Evolutionary conservation across 2,113 vertebrate species (phyloP).

Genomic region (Cichladusa arquata): DNA sequence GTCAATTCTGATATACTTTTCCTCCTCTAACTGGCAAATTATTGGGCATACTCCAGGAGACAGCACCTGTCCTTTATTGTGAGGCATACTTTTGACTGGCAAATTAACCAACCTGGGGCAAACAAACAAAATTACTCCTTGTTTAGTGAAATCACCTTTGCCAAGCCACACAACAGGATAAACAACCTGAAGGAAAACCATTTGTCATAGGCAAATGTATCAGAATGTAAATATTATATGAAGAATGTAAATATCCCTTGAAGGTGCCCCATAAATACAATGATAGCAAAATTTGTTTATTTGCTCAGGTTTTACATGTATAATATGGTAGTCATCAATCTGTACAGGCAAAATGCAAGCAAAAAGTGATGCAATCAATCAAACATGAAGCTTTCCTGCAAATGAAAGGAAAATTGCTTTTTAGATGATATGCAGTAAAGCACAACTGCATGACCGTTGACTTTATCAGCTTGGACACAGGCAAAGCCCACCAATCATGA

Average conservation of each 20-base stretch:
- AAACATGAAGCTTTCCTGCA: background rate
- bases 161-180: background rate
- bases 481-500: background rate
- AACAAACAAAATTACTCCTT: background rate
- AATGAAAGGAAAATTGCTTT: constrained; percentile 1
- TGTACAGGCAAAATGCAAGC: constrained; percentile 5
- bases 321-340: background rate
- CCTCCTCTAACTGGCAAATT: background rate
- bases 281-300: background rate
- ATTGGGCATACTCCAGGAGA: background rate
- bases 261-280: constrained; percentile 14
- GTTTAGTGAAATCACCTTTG: constrained; percentile 1
- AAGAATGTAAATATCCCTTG: constrained; percentile 20
- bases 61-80: background rate
- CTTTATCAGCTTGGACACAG: background rate
- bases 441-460: background rate
- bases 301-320: background rate
- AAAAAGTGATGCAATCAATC: constrained; percentile 1
- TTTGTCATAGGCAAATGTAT: constrained; percentile 7
- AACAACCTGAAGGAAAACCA: constrained; percentile 7
- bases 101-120: background rate
- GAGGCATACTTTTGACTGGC: background rate
- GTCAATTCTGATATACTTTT: background rate
- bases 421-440: background rate
- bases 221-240: constrained; percentile 26